Percentiles rank a stretch among this genome's conserved stretches.
These are phyloP conservation scores for Neodiprion fabricii DNA, from an alignment of 1,140 invertebrate species.

Conservation along the genomic window DNA sequence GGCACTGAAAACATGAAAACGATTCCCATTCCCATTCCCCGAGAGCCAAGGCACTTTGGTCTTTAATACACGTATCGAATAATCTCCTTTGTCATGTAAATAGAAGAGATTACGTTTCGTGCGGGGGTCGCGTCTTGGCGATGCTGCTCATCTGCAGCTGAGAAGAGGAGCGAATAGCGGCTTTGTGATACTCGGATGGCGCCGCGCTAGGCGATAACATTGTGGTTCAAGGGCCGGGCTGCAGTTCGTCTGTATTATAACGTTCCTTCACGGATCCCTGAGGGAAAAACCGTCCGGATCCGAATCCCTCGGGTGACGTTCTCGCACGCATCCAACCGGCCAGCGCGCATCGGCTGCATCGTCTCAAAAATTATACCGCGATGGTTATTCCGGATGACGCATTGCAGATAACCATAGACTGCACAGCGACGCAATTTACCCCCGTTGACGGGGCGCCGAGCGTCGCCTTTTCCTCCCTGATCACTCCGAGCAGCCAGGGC, in stretches of 20 bases:
- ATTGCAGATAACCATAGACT: background rate
- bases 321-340: background rate
- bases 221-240: background rate
- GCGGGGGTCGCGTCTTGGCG: background rate
- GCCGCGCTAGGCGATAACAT: background rate
- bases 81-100: conserved; percentile 2
- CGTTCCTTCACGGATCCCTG: background rate
- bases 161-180: too few species aligned
- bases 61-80: conserved; percentile 3
- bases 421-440: background rate
- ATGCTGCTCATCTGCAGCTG: background rate
- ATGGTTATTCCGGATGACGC: conserved; percentile 4
- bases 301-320: background rate
- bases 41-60: background rate
- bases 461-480: background rate
- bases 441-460: background rate
- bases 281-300: background rate
- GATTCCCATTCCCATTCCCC: background rate
- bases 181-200: too few species aligned
- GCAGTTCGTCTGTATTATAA: background rate
- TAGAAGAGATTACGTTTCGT: conserved; percentile 6
- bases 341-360: background rate
- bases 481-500: background rate
- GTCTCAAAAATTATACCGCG: background rate
- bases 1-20: background rate